These are phyloP conservation scores for Pachliopta kotzebuea DNA, from an alignment of 2,888 invertebrate species.

Conservation along the genomic window DNA sequence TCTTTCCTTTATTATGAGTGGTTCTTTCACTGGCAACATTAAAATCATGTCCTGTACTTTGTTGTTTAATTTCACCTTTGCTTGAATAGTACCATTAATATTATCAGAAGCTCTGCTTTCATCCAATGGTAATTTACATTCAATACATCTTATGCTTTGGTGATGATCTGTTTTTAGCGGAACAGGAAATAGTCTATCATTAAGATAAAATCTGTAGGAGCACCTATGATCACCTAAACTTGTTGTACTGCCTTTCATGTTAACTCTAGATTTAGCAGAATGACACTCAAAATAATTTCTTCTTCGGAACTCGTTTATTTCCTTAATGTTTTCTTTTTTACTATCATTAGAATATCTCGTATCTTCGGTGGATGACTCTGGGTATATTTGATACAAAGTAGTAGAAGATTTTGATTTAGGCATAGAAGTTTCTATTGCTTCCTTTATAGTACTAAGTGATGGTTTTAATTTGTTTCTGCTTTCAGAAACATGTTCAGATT, in stretches of 20 bases:
- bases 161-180: slow-evolving; percentile 67
- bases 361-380: slow-evolving; percentile 45
- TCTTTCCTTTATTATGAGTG: slow-evolving; percentile 60
- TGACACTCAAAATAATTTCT: slow-evolving; percentile 83
- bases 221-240: slow-evolving; percentile 67
- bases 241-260: slow-evolving; percentile 44
- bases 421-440: slow-evolving; percentile 46
- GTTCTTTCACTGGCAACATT: slow-evolving; percentile 60
- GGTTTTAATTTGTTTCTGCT: slow-evolving; percentile 39
- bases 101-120: slow-evolving; percentile 40
- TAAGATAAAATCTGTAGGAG: slow-evolving; percentile 77
- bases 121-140: slow-evolving; percentile 69
- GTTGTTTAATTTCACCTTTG: slow-evolving; percentile 58
- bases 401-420: slow-evolving; percentile 36
- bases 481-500: slow-evolving; percentile 45
- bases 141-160: slow-evolving; percentile 69
- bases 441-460: slow-evolving; percentile 57
- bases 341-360: slow-evolving; percentile 42
- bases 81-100: slow-evolving; percentile 68
- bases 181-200: slow-evolving; percentile 79
- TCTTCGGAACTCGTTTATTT: slow-evolving; percentile 73
- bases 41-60: slow-evolving; percentile 56
- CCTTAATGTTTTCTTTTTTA: slow-evolving; percentile 43
- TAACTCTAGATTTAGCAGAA: slow-evolving; percentile 64
- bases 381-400: slow-evolving; percentile 40